Evolutionary conservation across 2,888 invertebrate genomes (phyloP).

Genomic region (Taphrorychus bicolor): DNA sequence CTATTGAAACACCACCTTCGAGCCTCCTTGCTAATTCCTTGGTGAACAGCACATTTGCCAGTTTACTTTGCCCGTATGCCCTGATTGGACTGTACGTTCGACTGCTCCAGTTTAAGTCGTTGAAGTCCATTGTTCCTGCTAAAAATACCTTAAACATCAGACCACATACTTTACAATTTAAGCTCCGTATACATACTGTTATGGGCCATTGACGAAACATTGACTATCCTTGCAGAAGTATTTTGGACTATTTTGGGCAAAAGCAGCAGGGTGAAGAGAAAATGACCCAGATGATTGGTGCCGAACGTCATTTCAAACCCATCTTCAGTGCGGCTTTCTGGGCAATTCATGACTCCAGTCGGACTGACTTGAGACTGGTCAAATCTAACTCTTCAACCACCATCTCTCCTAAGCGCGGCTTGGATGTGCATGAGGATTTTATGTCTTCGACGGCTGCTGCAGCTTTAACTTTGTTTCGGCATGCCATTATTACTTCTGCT

Average conservation of each 20-base stretch:
- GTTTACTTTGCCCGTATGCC: conserved; percentile 80
- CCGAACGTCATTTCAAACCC: conserved; percentile 72
- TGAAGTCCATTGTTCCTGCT: conserved; percentile 64
- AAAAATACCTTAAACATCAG: neutral
- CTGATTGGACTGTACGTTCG: conserved; percentile 68
- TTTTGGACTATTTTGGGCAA: conserved; percentile 63
- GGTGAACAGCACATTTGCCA: conserved; percentile 80
- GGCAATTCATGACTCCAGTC: conserved; percentile 73
- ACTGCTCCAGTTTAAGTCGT: conserved; percentile 73
- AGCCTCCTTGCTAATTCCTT: conserved; percentile 68
- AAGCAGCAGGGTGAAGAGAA: conserved; percentile 59
- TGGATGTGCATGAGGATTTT: conserved; percentile 53
- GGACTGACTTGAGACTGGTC: conserved; percentile 52
- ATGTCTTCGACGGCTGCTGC: conserved; percentile 63
- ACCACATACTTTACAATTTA: no score
- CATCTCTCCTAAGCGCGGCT: conserved; percentile 57
- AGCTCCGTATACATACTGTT: conserved; percentile 24
- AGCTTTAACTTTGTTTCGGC: conserved; percentile 64
- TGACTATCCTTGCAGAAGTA: conserved; percentile 62
- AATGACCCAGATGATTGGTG: conserved; percentile 49
- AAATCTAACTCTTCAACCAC: conserved; percentile 61
- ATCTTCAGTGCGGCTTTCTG: conserved; percentile 67
- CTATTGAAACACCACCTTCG: no score
- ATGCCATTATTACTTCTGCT: conserved; percentile 66
- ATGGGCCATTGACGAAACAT: conserved; percentile 56